phyloP scores from a whole-genome alignment of 1,140 invertebrate genomes.

The Cotesia glomerata region DNA sequence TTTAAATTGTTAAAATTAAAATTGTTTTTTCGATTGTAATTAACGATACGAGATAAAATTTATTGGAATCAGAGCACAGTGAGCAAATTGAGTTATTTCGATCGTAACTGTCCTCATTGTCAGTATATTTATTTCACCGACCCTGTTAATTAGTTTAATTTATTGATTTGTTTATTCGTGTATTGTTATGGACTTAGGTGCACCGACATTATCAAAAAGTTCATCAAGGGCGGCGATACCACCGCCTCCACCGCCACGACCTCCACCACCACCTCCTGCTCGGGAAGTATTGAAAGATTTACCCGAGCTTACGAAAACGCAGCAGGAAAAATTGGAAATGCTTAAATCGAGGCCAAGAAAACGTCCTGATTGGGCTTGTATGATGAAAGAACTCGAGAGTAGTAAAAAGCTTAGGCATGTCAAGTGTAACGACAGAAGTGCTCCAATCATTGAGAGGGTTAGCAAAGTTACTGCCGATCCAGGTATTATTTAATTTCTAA shows the following conservation, averaged over 20 bases:
- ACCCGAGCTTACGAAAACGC: constrained; percentile 60
- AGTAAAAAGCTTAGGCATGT: constrained; percentile 80
- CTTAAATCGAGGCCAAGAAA: constrained; percentile 76
- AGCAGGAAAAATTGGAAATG: constrained; percentile 69
- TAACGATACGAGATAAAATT: background rate
- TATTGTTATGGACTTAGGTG: constrained; percentile 40
- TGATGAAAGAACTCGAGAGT: constrained; percentile 88
- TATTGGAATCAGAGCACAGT: background rate
- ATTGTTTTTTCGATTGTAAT: background rate
- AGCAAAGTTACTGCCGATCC: constrained; percentile 65
- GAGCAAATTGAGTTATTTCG: constrained; percentile 7
- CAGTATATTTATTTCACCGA: constrained; percentile 5
- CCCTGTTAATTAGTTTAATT: background rate
- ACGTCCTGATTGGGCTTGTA: constrained; percentile 84
- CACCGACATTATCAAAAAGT: constrained; percentile 60
- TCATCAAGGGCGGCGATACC: constrained; percentile 58
- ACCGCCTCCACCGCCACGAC: constrained; percentile 73
- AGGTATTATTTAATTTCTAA: constrained; percentile 51
- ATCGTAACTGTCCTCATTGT: constrained; percentile 11
- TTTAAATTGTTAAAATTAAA: background rate
- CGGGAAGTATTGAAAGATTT: constrained; percentile 60
- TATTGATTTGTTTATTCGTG: background rate
- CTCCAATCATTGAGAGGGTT: constrained; percentile 64
- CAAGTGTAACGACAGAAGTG: constrained; percentile 80
- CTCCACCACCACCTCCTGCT: constrained; percentile 73